Evolutionary conservation across 1,140 invertebrate species (phyloP).

Genomic region (Akabosia matsudoensis): DNA sequence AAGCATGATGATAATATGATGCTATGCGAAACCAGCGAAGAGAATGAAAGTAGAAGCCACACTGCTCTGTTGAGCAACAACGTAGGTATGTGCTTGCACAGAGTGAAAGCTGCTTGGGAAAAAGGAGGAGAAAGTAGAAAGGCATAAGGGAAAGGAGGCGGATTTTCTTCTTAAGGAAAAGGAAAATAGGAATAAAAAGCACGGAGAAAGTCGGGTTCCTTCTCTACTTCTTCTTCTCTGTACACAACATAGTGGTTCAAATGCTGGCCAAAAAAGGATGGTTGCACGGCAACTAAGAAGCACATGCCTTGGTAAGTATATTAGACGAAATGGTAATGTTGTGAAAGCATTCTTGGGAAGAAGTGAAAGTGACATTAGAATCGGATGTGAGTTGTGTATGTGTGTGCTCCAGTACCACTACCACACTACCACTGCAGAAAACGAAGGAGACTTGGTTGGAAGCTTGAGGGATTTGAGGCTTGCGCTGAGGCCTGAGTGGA

Average conservation of each 20-base stretch:
- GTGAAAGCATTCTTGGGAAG: background rate
- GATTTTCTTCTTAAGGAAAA: background rate
- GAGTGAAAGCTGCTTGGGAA: background rate
- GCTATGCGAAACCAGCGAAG: background rate
- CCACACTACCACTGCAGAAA: background rate
- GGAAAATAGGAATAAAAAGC: conserved; percentile 2
- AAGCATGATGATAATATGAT: background rate
- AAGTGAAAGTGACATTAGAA: background rate
- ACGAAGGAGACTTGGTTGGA: conserved; percentile 6
- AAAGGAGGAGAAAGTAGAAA: conserved; percentile 28
- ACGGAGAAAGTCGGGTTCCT: conserved; percentile 19
- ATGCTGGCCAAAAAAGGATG: conserved; percentile 13
- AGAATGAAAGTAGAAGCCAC: background rate
- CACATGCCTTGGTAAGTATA: background rate
- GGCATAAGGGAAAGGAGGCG: conserved; percentile 19
- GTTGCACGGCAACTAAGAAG: background rate
- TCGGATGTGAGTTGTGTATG: background rate
- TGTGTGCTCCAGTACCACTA: background rate
- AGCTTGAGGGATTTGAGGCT: conserved; percentile 46
- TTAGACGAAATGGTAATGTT: background rate
- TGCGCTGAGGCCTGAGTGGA: conserved; percentile 31
- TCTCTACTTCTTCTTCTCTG: background rate
- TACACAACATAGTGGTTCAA: background rate
- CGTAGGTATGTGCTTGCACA: background rate
- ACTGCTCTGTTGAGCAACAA: background rate